Base-by-base conservation (phyloP, 2,113 vertebrate species). In the Spea multiplicata region DNA sequence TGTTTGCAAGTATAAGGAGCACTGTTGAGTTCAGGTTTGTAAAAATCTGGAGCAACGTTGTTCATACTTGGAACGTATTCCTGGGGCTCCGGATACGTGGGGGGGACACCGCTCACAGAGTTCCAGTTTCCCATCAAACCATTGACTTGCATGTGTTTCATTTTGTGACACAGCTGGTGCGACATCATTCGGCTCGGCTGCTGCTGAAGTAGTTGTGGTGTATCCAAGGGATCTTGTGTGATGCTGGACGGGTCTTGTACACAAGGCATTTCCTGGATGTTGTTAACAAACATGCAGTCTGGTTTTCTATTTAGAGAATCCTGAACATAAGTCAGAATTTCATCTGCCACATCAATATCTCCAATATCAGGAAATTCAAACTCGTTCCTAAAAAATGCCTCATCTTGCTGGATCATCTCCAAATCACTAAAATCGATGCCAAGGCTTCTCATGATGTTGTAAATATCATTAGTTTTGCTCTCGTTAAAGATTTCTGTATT, bases 371-470 rank as follows among this genome's bases (percentile, higher is more conserved):
- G 87, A 55, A 84, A 71, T 17, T 84, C 79, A 57, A 90, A 82
- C 17, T 92, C 89, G 14, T 84, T 76, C 83, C 86, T 86, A 74
- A 93, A 91, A 85, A 95, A 94, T 6, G 90, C 87, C 55, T 94
- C 90, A 52, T 93, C 90, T 81, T 91, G 86, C 61, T 91, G 90
- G 85, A 95, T 90, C 59, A 83, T 82, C 68, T 91, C 87, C 30
- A 95, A 82, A 48, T 95, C 94, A 17, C 95, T 93, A 81, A 90
- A 89, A 78, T 93, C 89, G 74, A 95, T 85, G 44, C 90, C 94
- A 6, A 95, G 83, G 82, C 62, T 91, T 83, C 88, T 90, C 93
- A 96, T 94, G 72, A 94, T 92, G 83, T 80, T 88, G 74, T 92
- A 90, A 84, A 96, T 83, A 47, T 96, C 94, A 74, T 53, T 85